Evolutionary conservation across 2,888 invertebrate species (phyloP), one percentile per base, ranked within the genome.

Genomic region (Anorthoa munda): DNA sequence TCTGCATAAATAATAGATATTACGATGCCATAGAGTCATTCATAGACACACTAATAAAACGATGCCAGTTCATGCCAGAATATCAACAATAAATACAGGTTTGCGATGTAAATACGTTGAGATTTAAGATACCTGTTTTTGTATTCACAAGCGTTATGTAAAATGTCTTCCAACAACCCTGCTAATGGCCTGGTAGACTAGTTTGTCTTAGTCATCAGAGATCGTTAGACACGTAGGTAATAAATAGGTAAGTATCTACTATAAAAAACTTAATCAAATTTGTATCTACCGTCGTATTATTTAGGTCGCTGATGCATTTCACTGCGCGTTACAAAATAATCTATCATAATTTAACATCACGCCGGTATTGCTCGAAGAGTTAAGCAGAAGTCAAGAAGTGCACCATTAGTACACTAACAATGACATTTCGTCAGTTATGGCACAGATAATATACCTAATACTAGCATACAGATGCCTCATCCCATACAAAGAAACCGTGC

Each of bases 141-240:
- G 26, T 55, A 45, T 60, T 75, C 15, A 45, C 21, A 13, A 12
- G n/a, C 45, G 18, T 39, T 21, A 21, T 21, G 5, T 21, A 50
- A 21, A 50, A 75, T 58, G 31, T 12, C 23, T 46, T 74, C 23
- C 23, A 23, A 67, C 31, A n/a, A 2, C 53, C 7, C 18, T 17
- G 31, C 15, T 5, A 23, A 39, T 59, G 23, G 11, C n/a, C 4
- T 23, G 21, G 39, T 48, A n/a, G 65, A 18, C 31, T 53, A 21
- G 26, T n/a, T n/a, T n/a, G n/a, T 4, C 31, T 66, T 76, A 76
- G 46, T 76, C 66, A 76, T 60, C 9, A 39, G 1, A 46, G 11
- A 4, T 18, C 50, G 13, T n/a, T 39, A 48, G 15, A 56, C 23
- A 26, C 2, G 45, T 72, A 72, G 23, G 31, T 59, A 59, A 21